Percentiles rank a stretch among this genome's conserved stretches.
Conservation (phyloP, 2,888 invertebrate genomes). For the Latheticus oryzae region DNA sequence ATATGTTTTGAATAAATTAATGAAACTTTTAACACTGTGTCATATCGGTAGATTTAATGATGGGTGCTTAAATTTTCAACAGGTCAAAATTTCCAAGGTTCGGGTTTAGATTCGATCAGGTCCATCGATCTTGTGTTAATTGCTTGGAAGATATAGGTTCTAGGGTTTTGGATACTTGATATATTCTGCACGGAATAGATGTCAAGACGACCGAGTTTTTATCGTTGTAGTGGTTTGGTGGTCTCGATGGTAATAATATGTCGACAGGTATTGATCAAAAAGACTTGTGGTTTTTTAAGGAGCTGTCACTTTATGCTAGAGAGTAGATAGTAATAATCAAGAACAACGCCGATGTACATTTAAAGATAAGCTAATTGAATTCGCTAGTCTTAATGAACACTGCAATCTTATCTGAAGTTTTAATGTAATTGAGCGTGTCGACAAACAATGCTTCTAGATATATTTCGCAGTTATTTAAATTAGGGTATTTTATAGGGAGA, state of each 20-base stretch:
- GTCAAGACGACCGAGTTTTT: not conserved
- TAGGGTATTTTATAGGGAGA: slow-evolving; percentile 9
- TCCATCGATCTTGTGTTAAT: slow-evolving; percentile 28
- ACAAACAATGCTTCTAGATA: slow-evolving; percentile 41
- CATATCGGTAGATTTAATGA: too few species aligned
- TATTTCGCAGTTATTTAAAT: slow-evolving; percentile 37
- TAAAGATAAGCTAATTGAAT: slow-evolving; percentile 50
- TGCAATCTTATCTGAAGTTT: slow-evolving; percentile 46
- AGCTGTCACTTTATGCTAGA: slow-evolving; percentile 5
- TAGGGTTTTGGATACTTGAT: slow-evolving; percentile 20
- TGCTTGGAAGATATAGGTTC: slow-evolving; percentile 11
- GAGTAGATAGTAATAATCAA: slow-evolving; percentile 19
- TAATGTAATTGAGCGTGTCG: slow-evolving; percentile 46
- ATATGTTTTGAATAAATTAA: not conserved
- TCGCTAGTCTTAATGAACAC: slow-evolving; percentile 46
- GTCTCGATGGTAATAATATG: slow-evolving; percentile 16
- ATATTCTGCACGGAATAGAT: slow-evolving; percentile 8
- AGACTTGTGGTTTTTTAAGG: not conserved
- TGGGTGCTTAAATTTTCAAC: slow-evolving; percentile 9
- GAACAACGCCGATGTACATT: slow-evolving; percentile 28
- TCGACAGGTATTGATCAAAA: too few species aligned
- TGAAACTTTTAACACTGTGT: too few species aligned
- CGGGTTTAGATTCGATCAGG: slow-evolving; percentile 10
- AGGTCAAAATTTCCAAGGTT: slow-evolving; percentile 19
- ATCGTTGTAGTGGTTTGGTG: slow-evolving; percentile 4